phyloP scores from a whole-genome alignment of 2,797 vertebrate species.

The Tadarida brasiliensis region DNA sequence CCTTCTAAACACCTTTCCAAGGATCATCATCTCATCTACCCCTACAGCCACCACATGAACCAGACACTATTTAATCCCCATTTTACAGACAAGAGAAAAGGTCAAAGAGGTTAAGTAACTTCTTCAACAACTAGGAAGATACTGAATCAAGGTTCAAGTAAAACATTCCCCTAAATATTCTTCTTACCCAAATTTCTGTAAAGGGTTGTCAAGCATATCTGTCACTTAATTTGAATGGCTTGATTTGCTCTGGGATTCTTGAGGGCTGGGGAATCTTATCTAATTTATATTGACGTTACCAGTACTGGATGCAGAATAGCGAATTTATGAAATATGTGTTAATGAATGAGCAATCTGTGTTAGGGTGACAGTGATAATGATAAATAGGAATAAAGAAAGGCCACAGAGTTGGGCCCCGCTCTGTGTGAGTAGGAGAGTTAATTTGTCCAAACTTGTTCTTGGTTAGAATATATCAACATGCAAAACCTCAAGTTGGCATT shows the following conservation, averaged over 20 bases:
- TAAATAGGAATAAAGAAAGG: neutral
- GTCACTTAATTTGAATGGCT: neutral
- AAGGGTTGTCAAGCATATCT: neutral
- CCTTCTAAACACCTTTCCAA: neutral
- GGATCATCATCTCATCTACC: neutral
- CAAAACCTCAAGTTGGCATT: neutral
- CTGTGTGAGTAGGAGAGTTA: neutral
- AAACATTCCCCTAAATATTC: neutral
- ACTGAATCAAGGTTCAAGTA: neutral
- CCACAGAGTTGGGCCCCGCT: neutral
- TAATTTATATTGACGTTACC: neutral
- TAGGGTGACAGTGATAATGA: neutral
- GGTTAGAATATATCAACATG: neutral
- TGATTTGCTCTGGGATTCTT: neutral
- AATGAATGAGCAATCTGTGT: neutral
- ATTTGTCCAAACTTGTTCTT: neutral
- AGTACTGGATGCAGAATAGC: neutral
- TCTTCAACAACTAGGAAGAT: neutral
- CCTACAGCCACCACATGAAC: neutral
- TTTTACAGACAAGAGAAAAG: neutral
- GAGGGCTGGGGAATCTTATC: neutral
- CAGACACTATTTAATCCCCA: neutral
- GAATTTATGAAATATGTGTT: neutral
- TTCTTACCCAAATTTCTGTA: neutral
- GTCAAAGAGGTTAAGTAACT: neutral